These are phyloP conservation scores for Melopsittacus undulatus DNA, from an alignment of 2,797 vertebrate genomes.

Conservation along the genomic window DNA sequence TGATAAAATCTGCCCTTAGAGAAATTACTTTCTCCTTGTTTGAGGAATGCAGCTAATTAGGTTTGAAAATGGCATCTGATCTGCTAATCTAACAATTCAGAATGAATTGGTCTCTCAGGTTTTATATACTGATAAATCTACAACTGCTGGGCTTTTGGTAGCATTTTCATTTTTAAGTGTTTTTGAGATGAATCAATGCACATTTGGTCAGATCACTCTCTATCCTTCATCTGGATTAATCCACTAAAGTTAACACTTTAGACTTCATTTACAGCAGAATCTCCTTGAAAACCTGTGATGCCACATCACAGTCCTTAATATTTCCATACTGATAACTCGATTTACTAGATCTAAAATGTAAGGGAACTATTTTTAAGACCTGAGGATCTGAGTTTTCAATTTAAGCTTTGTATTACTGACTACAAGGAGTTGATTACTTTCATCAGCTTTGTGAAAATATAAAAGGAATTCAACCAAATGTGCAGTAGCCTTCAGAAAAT, in stretches of 20 bases:
- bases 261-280: background rate
- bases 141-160: background rate
- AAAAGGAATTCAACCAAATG: conserved; percentile 6
- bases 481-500: background rate
- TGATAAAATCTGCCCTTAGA: conserved; percentile 68
- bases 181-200: conserved; percentile 52
- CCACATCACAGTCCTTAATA: conserved; percentile 1
- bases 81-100: conserved; percentile 21
- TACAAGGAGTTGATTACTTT: background rate
- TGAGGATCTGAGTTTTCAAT: background rate
- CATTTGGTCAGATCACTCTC: conserved; percentile 9
- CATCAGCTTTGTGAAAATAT: background rate
- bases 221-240: conserved; percentile 35
- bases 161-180: conserved; percentile 43
- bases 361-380: conserved; percentile 16
- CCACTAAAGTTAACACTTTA: conserved; percentile 50
- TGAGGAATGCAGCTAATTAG: conserved; percentile 43
- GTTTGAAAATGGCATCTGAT: conserved; percentile 61
- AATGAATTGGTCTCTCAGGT: conserved; percentile 38
- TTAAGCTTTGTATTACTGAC: background rate
- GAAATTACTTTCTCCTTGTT: conserved; percentile 45
- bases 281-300: conserved; percentile 58
- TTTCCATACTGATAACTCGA: background rate
- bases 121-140: conserved; percentile 47
- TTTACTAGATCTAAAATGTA: background rate